Conservation (phyloP, 2,888 invertebrate species). For the Leptarthrus brevirostris region DNA sequence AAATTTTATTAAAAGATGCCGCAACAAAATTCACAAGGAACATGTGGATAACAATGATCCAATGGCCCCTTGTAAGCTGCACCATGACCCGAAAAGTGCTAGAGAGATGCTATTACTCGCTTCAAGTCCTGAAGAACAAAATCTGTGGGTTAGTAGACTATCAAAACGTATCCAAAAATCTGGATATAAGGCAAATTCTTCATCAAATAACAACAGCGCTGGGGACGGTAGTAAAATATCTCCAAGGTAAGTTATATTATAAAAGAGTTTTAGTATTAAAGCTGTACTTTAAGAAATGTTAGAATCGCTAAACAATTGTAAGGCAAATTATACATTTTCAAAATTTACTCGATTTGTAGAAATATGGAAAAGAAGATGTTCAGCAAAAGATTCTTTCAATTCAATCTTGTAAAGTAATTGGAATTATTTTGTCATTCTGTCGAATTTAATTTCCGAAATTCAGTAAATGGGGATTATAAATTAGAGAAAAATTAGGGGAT, state of each 20-base stretch:
- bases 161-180: conserved; percentile 93
- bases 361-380: too few species aligned
- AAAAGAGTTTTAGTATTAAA: conserved; percentile 7
- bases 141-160: conserved; percentile 91
- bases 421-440: too few species aligned
- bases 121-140: conserved; percentile 85
- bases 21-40: conserved; percentile 97
- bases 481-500: too few species aligned
- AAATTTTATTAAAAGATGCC: conserved; percentile 78
- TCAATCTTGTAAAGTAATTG: too few species aligned
- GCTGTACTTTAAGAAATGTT: too few species aligned
- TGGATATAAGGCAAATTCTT: conserved; percentile 88
- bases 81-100: conserved; percentile 92
- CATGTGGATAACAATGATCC: conserved; percentile 87
- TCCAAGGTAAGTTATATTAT: conserved; percentile 73
- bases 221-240: conserved; percentile 78
- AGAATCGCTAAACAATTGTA: conserved; percentile 13
- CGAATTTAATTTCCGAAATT: too few species aligned
- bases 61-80: conserved; percentile 95
- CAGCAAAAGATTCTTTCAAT: too few species aligned
- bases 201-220: conserved; percentile 67
- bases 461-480: too few species aligned
- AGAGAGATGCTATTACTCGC: conserved; percentile 94
- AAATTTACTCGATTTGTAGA: too few species aligned
- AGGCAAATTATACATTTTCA: too few species aligned